Conservation (phyloP, 2,888 invertebrate genomes). For the Ferdinandea cuprea region DNA sequence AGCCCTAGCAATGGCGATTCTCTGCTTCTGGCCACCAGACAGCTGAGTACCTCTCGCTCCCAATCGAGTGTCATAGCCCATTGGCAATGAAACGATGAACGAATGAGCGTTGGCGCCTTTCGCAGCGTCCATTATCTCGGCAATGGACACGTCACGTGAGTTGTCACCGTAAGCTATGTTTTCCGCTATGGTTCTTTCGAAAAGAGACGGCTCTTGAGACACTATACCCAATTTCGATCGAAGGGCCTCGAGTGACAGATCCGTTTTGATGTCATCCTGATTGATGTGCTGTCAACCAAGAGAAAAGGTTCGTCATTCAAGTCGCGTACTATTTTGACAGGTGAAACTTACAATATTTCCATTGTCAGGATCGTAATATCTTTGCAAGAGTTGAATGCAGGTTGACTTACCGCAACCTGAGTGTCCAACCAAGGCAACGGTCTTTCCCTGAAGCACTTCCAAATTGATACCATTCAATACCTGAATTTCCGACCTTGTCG, state of each 20-base stretch:
- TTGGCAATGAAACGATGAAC: conserved; percentile 89
- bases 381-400: conserved; percentile 90
- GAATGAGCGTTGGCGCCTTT: conserved; percentile 91
- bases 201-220: conserved; percentile 93
- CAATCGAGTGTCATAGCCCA: conserved; percentile 90
- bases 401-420: conserved; percentile 93
- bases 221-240: conserved; percentile 91
- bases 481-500: conserved; percentile 89
- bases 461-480: conserved; percentile 89
- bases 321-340: not conserved
- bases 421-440: conserved; percentile 89
- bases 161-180: conserved; percentile 95
- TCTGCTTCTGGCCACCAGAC: conserved; percentile 94
- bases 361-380: conserved; percentile 90
- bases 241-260: conserved; percentile 87
- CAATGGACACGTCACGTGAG: conserved; percentile 86
- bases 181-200: conserved; percentile 91
- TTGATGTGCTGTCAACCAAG: conserved; percentile 81
- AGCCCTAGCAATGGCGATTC: conserved; percentile 92
- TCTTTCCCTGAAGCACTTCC: conserved; percentile 87
- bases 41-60: conserved; percentile 91
- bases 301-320: conserved; percentile 18
- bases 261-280: conserved; percentile 85
- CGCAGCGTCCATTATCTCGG: conserved; percentile 89
- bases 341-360: conserved; percentile 85